phyloP scores from a whole-genome alignment of 2,113 vertebrate species.

The Nycticryphes semicollaris region DNA sequence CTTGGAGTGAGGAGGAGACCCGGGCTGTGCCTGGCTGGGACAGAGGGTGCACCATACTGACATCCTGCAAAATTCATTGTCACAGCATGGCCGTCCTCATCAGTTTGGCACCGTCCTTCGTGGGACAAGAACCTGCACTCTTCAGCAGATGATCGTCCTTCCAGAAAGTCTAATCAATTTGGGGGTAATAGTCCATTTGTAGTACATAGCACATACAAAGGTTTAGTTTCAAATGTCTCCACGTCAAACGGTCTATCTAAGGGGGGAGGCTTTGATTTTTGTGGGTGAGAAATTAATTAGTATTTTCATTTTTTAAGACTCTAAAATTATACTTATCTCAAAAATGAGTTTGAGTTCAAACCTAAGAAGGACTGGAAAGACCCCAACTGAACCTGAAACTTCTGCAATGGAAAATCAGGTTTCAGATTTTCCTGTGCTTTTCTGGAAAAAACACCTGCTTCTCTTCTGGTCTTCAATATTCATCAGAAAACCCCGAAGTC shows the following conservation, averaged over 20 bases:
- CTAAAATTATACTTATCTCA: background rate
- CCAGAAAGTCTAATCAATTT: rapidly evolving
- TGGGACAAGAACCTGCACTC: background rate
- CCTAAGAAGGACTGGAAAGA: background rate
- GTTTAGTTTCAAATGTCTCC: background rate
- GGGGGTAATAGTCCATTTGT: background rate
- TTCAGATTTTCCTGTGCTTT: background rate
- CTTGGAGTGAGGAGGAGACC: background rate
- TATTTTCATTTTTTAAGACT: background rate
- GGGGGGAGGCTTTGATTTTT: background rate
- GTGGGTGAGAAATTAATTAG: background rate
- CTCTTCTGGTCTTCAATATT: background rate
- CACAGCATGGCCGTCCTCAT: rapidly evolving
- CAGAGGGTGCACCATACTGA: rapidly evolving
- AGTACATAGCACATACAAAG: background rate
- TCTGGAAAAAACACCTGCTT: background rate
- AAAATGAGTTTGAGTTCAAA: background rate
- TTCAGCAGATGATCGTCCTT: background rate
- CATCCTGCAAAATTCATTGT: background rate
- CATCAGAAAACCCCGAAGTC: background rate
- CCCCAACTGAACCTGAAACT: background rate
- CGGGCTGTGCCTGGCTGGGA: background rate
- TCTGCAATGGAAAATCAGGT: background rate
- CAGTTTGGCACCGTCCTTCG: rapidly evolving
- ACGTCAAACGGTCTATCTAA: background rate